Conservation (phyloP, 35 echinoderm and acorn worm species). For the Amphiura filiformis region DNA sequence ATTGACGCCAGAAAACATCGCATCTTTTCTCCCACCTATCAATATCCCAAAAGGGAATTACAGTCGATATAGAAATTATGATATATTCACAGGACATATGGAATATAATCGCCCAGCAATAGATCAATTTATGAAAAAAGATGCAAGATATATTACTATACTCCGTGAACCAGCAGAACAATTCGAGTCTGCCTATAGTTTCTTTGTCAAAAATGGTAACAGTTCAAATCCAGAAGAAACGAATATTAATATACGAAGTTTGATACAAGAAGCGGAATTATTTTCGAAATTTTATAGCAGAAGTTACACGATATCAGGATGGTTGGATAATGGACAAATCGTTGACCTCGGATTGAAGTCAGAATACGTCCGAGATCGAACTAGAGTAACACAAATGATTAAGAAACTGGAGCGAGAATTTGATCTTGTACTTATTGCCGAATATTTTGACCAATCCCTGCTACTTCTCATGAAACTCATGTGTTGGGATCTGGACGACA, state of each 20-base stretch:
- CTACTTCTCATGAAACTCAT: slow-evolving; percentile 39
- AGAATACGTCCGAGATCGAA: not conserved
- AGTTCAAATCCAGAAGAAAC: not conserved
- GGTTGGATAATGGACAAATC: not conserved
- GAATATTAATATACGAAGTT: not conserved
- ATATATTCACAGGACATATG: not conserved
- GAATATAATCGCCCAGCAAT: not conserved
- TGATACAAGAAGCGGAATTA: not conserved
- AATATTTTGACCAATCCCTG: slow-evolving; percentile 47
- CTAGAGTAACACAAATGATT: not conserved
- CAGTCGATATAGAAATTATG: not conserved
- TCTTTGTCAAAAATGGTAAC: not conserved
- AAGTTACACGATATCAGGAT: not conserved
- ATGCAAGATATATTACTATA: not conserved
- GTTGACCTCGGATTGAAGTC: not conserved
- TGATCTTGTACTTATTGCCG: slow-evolving; percentile 25
- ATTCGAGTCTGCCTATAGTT: not conserved
- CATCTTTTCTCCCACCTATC: not conserved
- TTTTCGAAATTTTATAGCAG: not conserved
- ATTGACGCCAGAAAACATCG: not conserved
- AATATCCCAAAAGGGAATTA: not conserved
- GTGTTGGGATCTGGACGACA: slow-evolving; percentile 34
- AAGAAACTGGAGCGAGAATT: slow-evolving; percentile 12
- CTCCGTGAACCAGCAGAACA: not conserved
- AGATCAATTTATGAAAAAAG: not conserved